Evolutionary conservation across 2,113 vertebrate genomes (phyloP), one percentile per base, ranked within the genome.

Genomic region (Machaerirhynchus nigripectus): DNA sequence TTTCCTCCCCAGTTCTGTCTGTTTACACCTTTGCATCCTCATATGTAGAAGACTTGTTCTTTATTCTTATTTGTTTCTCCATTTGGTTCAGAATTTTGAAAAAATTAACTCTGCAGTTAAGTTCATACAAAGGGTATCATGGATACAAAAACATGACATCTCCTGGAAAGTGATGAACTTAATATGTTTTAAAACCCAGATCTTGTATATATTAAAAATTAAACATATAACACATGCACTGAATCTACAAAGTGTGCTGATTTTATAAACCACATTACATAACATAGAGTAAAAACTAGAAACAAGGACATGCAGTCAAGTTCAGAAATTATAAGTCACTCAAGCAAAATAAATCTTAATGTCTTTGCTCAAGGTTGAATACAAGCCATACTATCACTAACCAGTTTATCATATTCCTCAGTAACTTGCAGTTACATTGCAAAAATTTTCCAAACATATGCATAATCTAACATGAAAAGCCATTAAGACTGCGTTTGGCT

Each of bases 161-260:
- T 79, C 18, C 46, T 57, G 55, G 17, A 49, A 70, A 91, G 11
- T 11, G 7, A 47, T 55, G 52, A 75, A 39, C 9, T 75, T 55
- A 35, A 42, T 17, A 37, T 1, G 3, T 28, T 92, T 91, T 84
- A 85, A 95, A 87, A 37, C 24, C 3, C 6, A 79, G 22, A 47
- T 39, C 57, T 73, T 68, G n/a, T 69, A 65, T 37, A 18, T 37
- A 80, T 94, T 88, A 95, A 83, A 84, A 90, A 69, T 79, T 76
- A 42, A 94, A 37, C 13, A 40, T 60, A 20, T 78, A 84, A 65
- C 23, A 20, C 20, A 42, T 37, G 28, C 26, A 53, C 19, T 79
- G 53, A 87, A 64, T 80, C 37, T 56, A 53, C 26, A 56, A 84
- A 87, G 16, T 46, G 20, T 64, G 27, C 9, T 90, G 57, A 49